Conservation (phyloP, 1,140 invertebrate genomes). For the Phenacoccus solenopsis region DNA sequence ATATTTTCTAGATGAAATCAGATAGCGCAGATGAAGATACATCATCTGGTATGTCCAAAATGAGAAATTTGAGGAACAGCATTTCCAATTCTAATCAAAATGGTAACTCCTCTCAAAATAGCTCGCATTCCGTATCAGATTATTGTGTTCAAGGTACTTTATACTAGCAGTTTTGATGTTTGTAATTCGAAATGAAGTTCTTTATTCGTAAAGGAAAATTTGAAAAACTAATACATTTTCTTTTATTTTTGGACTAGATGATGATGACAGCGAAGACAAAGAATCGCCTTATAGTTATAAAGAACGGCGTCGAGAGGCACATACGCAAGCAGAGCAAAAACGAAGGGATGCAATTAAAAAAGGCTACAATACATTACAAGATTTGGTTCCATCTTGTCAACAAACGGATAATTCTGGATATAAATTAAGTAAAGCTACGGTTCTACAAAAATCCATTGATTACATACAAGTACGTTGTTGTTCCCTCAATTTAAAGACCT, state of each 20-base stretch:
- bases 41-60: neutral
- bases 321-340: conserved; percentile 96
- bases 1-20: neutral
- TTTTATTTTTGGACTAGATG: conserved; percentile 44
- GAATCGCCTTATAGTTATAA: conserved; percentile 74
- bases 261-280: conserved; percentile 79
- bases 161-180: too few species aligned
- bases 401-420: conserved; percentile 75
- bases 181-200: too few species aligned
- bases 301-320: conserved; percentile 82
- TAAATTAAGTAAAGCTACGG: conserved; percentile 91
- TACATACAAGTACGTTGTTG: conserved; percentile 48
- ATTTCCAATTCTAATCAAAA: neutral
- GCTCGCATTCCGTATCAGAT: neutral
- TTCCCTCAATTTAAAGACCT: neutral
- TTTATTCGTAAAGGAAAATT: too few species aligned
- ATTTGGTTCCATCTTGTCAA: conserved; percentile 82
- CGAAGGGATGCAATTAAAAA: conserved; percentile 92
- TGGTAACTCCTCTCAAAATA: neutral
- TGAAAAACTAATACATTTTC: too few species aligned
- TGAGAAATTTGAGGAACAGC: neutral
- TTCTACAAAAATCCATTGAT: conserved; percentile 83
- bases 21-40: neutral
- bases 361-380: conserved; percentile 82
- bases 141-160: neutral